Base-by-base conservation (phyloP, 1,140 invertebrate genomes). In the Drosophila tropicalis region DNA sequence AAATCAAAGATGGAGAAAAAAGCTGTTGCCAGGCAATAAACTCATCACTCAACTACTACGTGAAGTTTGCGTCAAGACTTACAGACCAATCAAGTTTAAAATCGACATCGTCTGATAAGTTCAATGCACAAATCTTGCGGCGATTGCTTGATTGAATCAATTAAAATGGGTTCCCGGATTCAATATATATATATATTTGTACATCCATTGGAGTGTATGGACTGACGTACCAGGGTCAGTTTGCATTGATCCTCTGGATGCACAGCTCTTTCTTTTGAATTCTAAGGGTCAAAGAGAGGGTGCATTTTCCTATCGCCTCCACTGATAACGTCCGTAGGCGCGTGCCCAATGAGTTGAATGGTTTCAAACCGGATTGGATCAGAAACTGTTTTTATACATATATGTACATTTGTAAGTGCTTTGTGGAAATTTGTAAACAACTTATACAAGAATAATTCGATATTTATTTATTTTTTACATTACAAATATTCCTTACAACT, bases 141-240 rank as follows among this genome's bases (percentile, higher is more conserved):
- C 36, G 29, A 56, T 10, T 72, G 66, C 63, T 74, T 86, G 79
- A 86, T 86, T 89, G 73, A 83, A 73, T 89, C 76, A 86, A 86
- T 86, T 87, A 87, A 79, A 73, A 76, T 67, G 72, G 79, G 83
- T 87, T 83, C 83, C 83, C 82, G 82, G 82, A 86, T 82, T 87
- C 82, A 65, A 67, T 36, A 63, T 19, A 47, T 19, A 12, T 12
- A 51, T 19, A 51, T 22, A 22, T 47, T 47, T 19, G 17, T 47
- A 17, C 44, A 17, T 9, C 1, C 3, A 47, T 17, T 47, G 5
- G 29, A 29, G 5, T 29, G 19, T 47, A 47, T 17, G 9, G 44
- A 19, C 44, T 47, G 44, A 51, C 44, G 44, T 51, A 22, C 9
- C 44, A 51, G 44, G 44, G 44, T 51, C 44, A 51, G 44, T 51